Evolutionary conservation across 2,888 invertebrate genomes (phyloP).

Genomic region (Hylaea fasciaria): DNA sequence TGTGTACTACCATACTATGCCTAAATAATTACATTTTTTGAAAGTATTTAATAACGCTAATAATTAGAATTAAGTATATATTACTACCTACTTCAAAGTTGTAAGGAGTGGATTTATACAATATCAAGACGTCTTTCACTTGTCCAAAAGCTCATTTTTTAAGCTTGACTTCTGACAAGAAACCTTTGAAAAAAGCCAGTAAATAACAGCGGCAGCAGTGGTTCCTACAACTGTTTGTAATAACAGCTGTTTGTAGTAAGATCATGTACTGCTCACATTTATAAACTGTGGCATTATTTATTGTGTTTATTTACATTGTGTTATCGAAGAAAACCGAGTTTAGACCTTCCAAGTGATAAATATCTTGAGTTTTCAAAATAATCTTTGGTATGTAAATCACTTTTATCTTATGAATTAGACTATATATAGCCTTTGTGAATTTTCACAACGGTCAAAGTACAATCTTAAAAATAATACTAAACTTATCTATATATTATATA

Average conservation of each 20-base stretch:
- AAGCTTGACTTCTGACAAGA: too few species aligned
- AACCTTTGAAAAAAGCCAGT: too few species aligned
- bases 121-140: too few species aligned
- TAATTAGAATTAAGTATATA: too few species aligned
- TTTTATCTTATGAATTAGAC: slow-evolving; percentile 51
- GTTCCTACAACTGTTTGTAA: too few species aligned
- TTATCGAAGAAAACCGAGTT: slow-evolving; percentile 30
- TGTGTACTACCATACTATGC: too few species aligned
- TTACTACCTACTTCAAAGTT: too few species aligned
- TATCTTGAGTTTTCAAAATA: slow-evolving; percentile 45
- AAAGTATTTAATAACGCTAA: too few species aligned
- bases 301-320: slow-evolving; percentile 59
- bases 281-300: slow-evolving; percentile 31
- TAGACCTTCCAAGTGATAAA: slow-evolving; percentile 23
- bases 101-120: too few species aligned
- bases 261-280: slow-evolving; percentile 28
- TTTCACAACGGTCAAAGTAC: slow-evolving; percentile 19
- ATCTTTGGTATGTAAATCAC: slow-evolving; percentile 63
- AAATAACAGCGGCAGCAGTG: too few species aligned
- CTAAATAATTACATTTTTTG: background rate
- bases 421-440: slow-evolving; percentile 31
- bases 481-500: slow-evolving; percentile 13
- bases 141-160: too few species aligned
- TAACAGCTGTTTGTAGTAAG: slow-evolving; percentile 1
- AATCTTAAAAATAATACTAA: slow-evolving; percentile 31